Conservation (phyloP, 2,113 vertebrate species). For the Phoenicopterus ruber region DNA sequence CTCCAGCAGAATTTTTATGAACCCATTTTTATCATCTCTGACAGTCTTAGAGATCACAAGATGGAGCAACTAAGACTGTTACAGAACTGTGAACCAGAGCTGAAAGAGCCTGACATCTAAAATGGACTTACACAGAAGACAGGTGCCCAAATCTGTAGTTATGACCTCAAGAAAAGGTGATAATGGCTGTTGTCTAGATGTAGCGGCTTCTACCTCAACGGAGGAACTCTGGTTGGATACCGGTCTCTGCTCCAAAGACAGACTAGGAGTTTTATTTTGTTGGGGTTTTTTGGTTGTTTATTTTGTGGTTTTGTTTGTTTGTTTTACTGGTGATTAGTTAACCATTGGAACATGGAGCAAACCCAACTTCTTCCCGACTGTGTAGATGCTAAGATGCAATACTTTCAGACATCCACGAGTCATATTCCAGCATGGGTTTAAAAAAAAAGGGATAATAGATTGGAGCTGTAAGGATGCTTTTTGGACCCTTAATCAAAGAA, state of each 20-base stretch:
- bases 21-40: background rate
- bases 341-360: background rate
- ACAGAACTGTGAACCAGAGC: background rate
- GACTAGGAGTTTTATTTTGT: background rate
- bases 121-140: background rate
- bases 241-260: background rate
- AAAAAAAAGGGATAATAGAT: background rate
- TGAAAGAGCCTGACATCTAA: background rate
- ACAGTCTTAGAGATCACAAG: background rate
- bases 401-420: background rate
- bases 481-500: background rate
- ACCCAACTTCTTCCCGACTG: background rate
- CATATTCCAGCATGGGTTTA: background rate
- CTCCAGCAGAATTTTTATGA: background rate
- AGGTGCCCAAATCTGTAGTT: background rate
- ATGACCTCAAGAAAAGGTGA: background rate
- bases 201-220: background rate
- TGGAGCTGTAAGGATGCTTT: background rate
- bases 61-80: background rate
- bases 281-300: background rate
- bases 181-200: background rate
- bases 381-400: background rate
- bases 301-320: background rate
- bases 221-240: background rate
- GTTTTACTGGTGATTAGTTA: background rate